Evolutionary conservation across 2,888 invertebrate species (phyloP), one percentile per base, ranked within the genome.

Genomic region (Abrostola triplasia): DNA sequence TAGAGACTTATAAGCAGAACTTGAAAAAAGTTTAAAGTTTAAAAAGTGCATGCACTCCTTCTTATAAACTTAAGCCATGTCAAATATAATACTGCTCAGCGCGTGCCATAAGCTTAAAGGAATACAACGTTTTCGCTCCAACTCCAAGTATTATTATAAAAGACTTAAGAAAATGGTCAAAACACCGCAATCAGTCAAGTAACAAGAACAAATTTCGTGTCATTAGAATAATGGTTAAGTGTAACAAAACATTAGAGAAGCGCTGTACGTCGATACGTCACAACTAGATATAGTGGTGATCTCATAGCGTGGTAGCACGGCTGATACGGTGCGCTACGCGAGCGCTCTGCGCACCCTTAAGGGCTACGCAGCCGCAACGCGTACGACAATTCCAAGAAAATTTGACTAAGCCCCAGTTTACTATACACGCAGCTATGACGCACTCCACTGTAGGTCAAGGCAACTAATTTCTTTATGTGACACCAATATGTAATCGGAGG

Each of bases 231-330:
- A 70, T 77, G 41, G 68, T 64, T 67, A 72, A 75, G 64, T 77
- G 77, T 77, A 76, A 70, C 77, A 77, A 79, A 76, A 78, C 76
- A 81, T 82, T 80, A 80, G 74, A 79, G 69, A 73, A 76, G 79
- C 69, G 75, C 73, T 78, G 79, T 77, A 76, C 74, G 76, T 58
- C 66, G 80, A 75, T 80, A 92, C 93, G 92, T 93, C 92, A 93
- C 87, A 84, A 86, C 88, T 90, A 88, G 87, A 87, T 92, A 92
- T 93, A 94, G 90, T 84, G 92, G 86, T 94, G 94, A 94, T 92
- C 91, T 94, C 93, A 94, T 86, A 79, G 75, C 75, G 69, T 69
- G 71, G 70, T 68, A 77, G 77, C 84, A 82, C 80, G 85, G 75
- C 83, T 87, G 88, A 85, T 57, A 60, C 54, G 60, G 68, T 55